phyloP scores from a whole-genome alignment of 2,888 invertebrate species.

The Aelia acuminata region DNA sequence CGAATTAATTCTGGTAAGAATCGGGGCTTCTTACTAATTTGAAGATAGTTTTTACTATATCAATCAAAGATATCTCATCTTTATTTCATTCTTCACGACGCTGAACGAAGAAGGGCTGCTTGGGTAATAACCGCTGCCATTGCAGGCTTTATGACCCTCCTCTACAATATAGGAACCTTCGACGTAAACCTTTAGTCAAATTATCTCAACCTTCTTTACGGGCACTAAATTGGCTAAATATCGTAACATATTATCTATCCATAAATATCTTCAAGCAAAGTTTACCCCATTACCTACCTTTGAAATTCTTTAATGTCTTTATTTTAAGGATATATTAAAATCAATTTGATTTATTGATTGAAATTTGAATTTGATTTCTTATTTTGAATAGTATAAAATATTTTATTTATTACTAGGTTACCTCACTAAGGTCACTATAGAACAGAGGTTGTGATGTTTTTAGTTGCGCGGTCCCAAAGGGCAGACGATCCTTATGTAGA shows the following conservation, averaged over 20 bases:
- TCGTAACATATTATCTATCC: not conserved
- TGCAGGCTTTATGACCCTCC: not conserved
- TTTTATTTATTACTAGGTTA: too few relatives aligned
- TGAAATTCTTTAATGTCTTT: not conserved
- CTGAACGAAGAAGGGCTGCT: not conserved
- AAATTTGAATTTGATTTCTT: too few relatives aligned
- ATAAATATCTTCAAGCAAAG: not conserved
- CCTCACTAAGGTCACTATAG: too few relatives aligned
- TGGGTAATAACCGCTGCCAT: not conserved
- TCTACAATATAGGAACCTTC: not conserved
- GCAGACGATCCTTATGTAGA: too few relatives aligned
- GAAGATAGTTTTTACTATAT: too few relatives aligned
- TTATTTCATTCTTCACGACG: not conserved
- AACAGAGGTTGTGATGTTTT: too few relatives aligned
- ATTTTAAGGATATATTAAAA: too few relatives aligned
- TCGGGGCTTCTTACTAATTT: too few relatives aligned
- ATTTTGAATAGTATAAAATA: too few relatives aligned
- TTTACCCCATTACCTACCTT: not conserved
- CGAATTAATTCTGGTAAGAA: too few relatives aligned
- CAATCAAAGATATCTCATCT: not conserved
- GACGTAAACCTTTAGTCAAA: not conserved
- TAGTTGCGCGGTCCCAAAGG: too few relatives aligned
- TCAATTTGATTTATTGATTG: too few relatives aligned
- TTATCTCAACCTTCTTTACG: not conserved
- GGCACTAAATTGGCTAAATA: not conserved